Evolutionary conservation across 2,113 vertebrate species (phyloP), one percentile per base, ranked within the genome.

Genomic region (Podocnemis expansa): DNA sequence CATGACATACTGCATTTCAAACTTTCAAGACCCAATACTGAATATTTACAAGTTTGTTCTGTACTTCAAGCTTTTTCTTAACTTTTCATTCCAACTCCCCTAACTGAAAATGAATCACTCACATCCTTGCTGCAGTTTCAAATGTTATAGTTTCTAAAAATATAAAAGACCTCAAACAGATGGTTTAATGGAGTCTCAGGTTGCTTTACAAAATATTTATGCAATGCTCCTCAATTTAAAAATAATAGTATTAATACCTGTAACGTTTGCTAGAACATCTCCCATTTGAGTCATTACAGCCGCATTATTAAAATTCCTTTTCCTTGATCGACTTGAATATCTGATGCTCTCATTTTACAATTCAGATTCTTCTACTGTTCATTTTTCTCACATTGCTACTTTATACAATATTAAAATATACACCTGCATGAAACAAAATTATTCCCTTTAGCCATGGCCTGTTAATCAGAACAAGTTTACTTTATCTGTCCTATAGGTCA

Each of bases 1-100:
- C 45, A 75, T 80, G 88, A 89, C 93, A 94, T 84, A 90, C 95
- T 73, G 16, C n/a, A 82, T 87, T 89, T 92, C 82, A 58, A 89
- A 82, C n/a, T 87, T 84, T 56, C 43, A 91, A 88, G 86, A 92
- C 95, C 70, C 63, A 91, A 60, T 25, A 91, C 76, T 90, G 25
- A 90, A 22, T 95, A 93, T 97, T 94, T 95, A 97, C 88, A 91
- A 58, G 80, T 82, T 92, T 85, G 73, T 90, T 84, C 87, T 90
- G 94, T 91, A 91, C 82, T 93, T 43, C 19, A 94, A 87, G 56
- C 70, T 63, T 91, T 22, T 67, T 45, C 27, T 63, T 89, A 13
- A 54, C 54, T 85, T 83, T 89, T 82, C 45, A 87, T 58, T 94
- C 87, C 80, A 87, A 84, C 85, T 90, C 87, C 88, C 90, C 94